A percentile compares a stretch with the other conserved stretches of the same genome.
Evolutionary conservation across 2,888 invertebrate species (phyloP).

Genomic region (Rhagium mordax): DNA sequence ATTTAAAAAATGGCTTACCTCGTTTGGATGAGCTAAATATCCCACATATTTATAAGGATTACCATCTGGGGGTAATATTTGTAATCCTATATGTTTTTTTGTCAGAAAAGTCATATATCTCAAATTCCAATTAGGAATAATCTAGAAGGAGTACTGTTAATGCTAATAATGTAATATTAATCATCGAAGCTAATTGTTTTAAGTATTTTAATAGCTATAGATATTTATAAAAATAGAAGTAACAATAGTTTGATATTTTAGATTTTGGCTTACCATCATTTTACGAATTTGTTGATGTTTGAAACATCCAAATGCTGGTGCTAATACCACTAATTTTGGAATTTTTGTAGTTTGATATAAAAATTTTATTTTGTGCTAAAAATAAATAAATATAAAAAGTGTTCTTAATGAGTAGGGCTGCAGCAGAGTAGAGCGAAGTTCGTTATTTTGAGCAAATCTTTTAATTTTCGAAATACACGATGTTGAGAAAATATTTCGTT

Average conservation of each 20-base stretch:
- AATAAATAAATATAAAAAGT: conserved; percentile 32
- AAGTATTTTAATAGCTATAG: too few species aligned
- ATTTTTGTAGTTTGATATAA: conserved; percentile 77
- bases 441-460: too few species aligned
- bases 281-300: conserved; percentile 71
- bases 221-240: too few species aligned
- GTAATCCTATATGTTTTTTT: conserved; percentile 78
- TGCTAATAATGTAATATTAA: too few species aligned
- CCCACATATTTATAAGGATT: conserved; percentile 81
- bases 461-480: too few species aligned
- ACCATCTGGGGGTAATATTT: conserved; percentile 80
- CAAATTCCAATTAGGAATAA: conserved; percentile 65
- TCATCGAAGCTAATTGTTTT: neutral
- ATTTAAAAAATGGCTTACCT: conserved; percentile 71
- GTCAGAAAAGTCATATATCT: conserved; percentile 77
- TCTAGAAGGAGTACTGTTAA: conserved; percentile 54
- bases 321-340: conserved; percentile 78
- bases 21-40: conserved; percentile 77
- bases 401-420: too few species aligned
- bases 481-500: too few species aligned
- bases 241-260: too few species aligned
- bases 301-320: conserved; percentile 77
- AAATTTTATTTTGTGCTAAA: conserved; percentile 80
- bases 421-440: too few species aligned
- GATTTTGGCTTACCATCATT: conserved; percentile 65